These are phyloP conservation scores for Hyposoter dolosus DNA, from an alignment of 2,888 invertebrate species.

Conservation along the genomic window DNA sequence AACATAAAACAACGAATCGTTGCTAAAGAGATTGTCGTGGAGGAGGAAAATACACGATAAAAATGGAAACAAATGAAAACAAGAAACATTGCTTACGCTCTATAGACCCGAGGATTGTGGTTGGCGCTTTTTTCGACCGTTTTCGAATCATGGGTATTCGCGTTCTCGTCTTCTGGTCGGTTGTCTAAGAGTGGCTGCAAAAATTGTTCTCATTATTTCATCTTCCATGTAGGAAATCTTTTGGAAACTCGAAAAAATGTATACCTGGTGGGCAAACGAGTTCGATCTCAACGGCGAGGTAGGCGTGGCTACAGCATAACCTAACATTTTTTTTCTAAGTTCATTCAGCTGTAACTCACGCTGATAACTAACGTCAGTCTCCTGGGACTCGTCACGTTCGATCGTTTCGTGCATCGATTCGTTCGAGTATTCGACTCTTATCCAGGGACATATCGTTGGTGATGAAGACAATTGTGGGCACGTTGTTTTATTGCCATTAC, in stretches of 20 bases:
- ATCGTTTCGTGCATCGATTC: constrained; percentile 75
- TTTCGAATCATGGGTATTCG: constrained; percentile 66
- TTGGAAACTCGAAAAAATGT: background rate
- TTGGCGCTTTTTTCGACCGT: constrained; percentile 41
- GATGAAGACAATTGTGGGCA: constrained; percentile 77
- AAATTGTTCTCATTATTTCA: background rate
- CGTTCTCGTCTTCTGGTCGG: constrained; percentile 69
- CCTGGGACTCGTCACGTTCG: constrained; percentile 77
- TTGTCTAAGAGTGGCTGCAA: constrained; percentile 64
- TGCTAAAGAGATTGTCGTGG: background rate
- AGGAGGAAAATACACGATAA: background rate
- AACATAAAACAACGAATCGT: background rate
- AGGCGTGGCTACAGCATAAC: constrained; percentile 70
- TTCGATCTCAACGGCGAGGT: constrained; percentile 56
- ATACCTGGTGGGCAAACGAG: constrained; percentile 76
- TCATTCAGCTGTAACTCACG: constrained; percentile 81
- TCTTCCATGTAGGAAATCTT: background rate
- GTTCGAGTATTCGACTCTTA: constrained; percentile 81
- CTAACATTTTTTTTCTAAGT: constrained; percentile 80
- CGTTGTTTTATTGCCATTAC: constrained; percentile 76
- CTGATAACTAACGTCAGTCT: constrained; percentile 80
- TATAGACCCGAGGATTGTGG: constrained; percentile 64
- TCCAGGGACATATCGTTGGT: constrained; percentile 82
- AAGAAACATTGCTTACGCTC: constrained; percentile 73
- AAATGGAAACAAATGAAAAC: constrained; percentile 27